phyloP scores from a whole-genome alignment of 2,113 vertebrate species.

The Uria lomvia region DNA sequence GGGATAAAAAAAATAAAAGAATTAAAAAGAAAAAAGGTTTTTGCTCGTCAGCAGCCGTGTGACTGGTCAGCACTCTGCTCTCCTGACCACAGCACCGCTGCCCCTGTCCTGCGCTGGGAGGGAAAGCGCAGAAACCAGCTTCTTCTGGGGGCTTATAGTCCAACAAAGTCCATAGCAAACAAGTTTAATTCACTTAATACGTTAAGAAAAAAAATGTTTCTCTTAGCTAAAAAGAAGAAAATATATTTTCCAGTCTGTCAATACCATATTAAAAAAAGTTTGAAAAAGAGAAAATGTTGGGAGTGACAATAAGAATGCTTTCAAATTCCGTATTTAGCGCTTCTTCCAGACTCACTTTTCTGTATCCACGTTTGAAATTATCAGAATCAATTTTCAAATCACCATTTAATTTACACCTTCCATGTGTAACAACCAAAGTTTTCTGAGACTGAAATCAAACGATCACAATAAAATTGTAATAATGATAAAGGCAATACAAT shows the following conservation, averaged over 20 bases:
- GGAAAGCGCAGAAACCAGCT: not conserved
- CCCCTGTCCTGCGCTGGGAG: fast-evolving
- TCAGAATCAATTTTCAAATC: not conserved
- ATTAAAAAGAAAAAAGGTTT: not conserved
- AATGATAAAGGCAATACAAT: not conserved
- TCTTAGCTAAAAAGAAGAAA: not conserved
- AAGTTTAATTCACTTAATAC: not conserved
- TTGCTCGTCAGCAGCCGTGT: not conserved
- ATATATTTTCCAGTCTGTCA: not conserved
- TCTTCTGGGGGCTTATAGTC: not conserved
- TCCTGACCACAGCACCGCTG: not conserved
- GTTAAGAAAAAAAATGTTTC: not conserved
- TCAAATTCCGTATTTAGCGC: not conserved
- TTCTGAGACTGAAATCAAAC: not conserved
- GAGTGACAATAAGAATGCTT: not conserved
- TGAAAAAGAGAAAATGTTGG: not conserved
- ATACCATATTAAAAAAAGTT: not conserved
- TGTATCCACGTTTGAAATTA: not conserved
- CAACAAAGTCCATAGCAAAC: not conserved
- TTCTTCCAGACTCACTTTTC: not conserved
- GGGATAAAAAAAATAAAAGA: too few species aligned
- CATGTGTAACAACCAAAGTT: not conserved
- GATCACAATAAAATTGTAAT: not conserved
- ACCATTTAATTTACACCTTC: not conserved
- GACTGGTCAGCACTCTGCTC: not conserved